These are phyloP conservation scores for Cataglyphis cursor DNA, from an alignment of 2,888 invertebrate species.

Conservation along the genomic window DNA sequence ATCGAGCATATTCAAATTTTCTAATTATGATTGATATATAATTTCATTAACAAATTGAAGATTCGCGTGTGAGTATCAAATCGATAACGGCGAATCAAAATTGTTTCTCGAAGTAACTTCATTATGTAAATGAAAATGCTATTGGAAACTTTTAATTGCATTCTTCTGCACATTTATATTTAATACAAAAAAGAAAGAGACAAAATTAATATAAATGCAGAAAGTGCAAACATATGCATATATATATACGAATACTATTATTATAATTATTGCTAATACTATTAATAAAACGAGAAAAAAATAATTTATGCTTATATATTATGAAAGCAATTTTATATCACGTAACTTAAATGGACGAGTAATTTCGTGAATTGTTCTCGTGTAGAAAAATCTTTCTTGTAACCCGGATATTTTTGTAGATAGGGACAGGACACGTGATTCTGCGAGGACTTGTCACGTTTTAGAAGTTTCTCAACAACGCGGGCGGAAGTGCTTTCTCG, in stretches of 20 bases:
- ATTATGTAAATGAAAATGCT: constrained; percentile 12
- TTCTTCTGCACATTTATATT: neutral
- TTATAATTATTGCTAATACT: neutral
- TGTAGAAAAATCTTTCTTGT: constrained; percentile 1
- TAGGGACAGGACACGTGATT: constrained; percentile 9
- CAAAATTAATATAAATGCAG: neutral
- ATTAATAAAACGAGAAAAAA: neutral
- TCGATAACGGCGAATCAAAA: constrained; percentile 44
- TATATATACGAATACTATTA: neutral
- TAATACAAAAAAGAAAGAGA: neutral
- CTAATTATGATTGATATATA: constrained; percentile 44
- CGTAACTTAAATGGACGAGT: neutral
- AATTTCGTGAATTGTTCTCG: neutral
- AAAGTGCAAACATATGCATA: neutral
- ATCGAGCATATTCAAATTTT: constrained; percentile 53
- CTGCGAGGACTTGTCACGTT: constrained; percentile 59
- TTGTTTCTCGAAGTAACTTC: constrained; percentile 35
- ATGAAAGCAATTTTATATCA: neutral
- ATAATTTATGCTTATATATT: neutral
- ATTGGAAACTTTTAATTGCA: neutral
- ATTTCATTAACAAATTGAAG: constrained; percentile 55
- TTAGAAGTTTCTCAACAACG: constrained; percentile 61
- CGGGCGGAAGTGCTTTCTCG: constrained; percentile 66
- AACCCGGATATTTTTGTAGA: constrained; percentile 50
- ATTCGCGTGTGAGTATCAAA: constrained; percentile 28